Base-by-base conservation (phyloP, 1,140 invertebrate species). In the Tachypleus tridentatus region DNA sequence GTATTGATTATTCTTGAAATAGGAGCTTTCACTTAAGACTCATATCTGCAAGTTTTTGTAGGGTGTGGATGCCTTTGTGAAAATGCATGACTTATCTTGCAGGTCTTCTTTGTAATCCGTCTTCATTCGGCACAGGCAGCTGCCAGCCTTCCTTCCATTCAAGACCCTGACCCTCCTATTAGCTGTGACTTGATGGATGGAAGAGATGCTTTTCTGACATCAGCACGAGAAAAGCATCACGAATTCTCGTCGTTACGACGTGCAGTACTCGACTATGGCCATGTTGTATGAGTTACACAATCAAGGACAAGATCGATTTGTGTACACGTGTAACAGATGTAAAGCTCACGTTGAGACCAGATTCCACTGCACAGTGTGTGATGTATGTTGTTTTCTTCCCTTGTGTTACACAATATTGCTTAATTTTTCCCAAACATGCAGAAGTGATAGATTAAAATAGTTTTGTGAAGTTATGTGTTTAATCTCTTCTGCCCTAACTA, bases 121-220 rank as follows among this genome's bases (percentile, higher is more conserved):
- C 82, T 99, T 73, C 93, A 98, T 79, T 93, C 91, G 70, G 89
- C 87, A 59, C 94, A 97, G 78, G 89, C 88, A 71, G 93, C 93
- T 71, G 88, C 91, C 65, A 92, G 89, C 76, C 84, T 98, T 77
- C 86, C 86, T 84, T 84, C 89, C 69, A 88, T 95, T 77, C 85
- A 90, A 82, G 97, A 99, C 80, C 94, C 94, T 3, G 97, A 99
- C 82, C 90, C 91, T 29, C 80, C 91, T 66, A 87, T 97, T 67
- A 87, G 88, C 73, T 98, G 94, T 80, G 97, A 99, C 80, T 79
- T 99, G 59, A 99, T 99, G 97, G 97, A 99, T 78, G 96, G 97
- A 3, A 87, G 97, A 51, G 97, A 99, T 81, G 95, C 94, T 59
- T 99, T 99, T 79, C 82, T 99, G 4, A 98, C 93, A 9, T 86